A percentile compares a stretch with the other conserved stretches of the same genome.
phyloP scores from a whole-genome alignment of 2,797 vertebrate species.

The Cygnus olor region DNA sequence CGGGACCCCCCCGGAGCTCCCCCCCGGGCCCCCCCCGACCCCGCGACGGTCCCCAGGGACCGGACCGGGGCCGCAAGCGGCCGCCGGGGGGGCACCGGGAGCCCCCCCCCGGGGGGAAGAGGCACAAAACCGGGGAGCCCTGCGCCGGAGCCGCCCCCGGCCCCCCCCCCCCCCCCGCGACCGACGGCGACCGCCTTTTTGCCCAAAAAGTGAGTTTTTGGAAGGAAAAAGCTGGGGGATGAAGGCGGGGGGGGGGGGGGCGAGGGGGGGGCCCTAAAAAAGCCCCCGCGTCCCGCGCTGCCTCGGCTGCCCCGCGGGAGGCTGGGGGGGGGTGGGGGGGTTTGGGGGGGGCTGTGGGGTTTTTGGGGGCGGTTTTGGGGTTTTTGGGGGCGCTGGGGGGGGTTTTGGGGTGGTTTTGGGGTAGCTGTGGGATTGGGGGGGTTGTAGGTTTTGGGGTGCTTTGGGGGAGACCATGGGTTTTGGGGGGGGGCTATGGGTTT shows the following conservation, averaged over 20 bases:
- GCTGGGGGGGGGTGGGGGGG: fast-evolving
- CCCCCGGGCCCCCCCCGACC: neutral
- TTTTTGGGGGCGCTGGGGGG: no score
- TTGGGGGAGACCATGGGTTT: no score
- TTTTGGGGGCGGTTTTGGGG: no score
- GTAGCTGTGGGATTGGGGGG: no score
- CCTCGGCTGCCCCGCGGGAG: neutral
- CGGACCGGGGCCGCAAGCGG: neutral
- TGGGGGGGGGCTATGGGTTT: no score
- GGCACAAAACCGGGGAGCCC: neutral
- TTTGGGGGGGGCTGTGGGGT: no score
- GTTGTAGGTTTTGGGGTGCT: no score
- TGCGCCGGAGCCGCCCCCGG: neutral
- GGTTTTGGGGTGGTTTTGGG: no score
- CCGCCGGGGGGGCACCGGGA: neutral
- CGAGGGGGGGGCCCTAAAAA: no score
- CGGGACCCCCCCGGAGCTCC: neutral
- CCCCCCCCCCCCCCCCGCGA: conserved; percentile 14
- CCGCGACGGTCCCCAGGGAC: neutral
- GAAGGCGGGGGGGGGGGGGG: fast-evolving
- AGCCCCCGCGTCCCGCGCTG: fast-evolving
- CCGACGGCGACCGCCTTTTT: conserved; percentile 87
- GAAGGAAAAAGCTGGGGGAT: neutral
- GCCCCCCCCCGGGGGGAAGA: neutral
- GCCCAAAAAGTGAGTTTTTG: conserved; percentile 87